Evolutionary conservation across 64 coral and sea anemone species (phyloP), one percentile per base, ranked within the genome.

Genomic region (Montipora cactus): DNA sequence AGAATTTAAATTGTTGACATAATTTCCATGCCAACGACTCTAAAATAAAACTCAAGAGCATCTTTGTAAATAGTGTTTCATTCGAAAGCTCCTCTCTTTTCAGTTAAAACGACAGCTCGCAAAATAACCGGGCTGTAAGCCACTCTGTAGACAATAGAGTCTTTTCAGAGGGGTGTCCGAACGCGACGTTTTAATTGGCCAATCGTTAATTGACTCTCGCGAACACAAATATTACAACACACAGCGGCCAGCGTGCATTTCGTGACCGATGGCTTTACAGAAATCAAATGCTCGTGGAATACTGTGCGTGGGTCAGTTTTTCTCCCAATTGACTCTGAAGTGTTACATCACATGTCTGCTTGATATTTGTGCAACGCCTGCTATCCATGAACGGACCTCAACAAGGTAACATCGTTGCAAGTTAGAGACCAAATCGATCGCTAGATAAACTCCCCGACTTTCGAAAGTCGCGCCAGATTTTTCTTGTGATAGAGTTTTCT

Each of bases 1-100:
- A 85, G 82, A 85, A 85, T 85, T 49, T 85, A 19, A 68, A 85
- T 70, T 85, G 82, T 85, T 85, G 82, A 85, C 82, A 70, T 85
- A 69, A 71, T 85, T 85, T 71, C 66, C 47, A 85, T 85, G 44
- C 66, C 44, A 46, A 46, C 45, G 44, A 71, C 46, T 11, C 45
- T 85, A 47, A 85, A 85, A 85, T 67, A 5, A 64, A 70, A 13
- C 19, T 71, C 44, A 70, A 70, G 64, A 50, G 82, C 82, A 44
- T 85, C 66, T 15, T 64, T 85, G 82, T 85, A 62, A 85, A 70
- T 10, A 48, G 12, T 85, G 46, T 85, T 85, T 85, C 45, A 68
- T 69, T 67, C 59, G 51, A 62, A 58, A 14, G 57, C 59, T 14
- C 10, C 82, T 12, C 66, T 85, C 82, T 85, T 50, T 71, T 85